These are phyloP conservation scores for Melanostoma scalare DNA, from an alignment of 2,888 invertebrate genomes.

Conservation along the genomic window DNA sequence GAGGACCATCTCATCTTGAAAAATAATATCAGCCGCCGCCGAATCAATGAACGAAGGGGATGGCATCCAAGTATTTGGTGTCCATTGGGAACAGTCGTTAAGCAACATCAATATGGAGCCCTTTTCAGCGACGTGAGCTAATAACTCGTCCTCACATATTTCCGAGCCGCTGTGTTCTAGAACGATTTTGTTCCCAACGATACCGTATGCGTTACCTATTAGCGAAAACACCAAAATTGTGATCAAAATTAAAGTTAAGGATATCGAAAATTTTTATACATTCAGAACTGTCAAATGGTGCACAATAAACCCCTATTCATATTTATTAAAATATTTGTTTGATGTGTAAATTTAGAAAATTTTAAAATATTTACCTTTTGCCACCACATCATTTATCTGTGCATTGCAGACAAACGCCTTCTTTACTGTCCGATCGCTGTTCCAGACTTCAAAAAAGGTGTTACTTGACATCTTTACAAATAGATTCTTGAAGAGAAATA, in stretches of 20 bases:
- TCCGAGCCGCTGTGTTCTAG: slow-evolving; percentile 3
- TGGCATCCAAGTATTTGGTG: not conserved
- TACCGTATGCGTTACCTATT: slow-evolving; percentile 13
- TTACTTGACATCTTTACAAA: slow-evolving; percentile 13
- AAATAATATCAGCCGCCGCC: slow-evolving; percentile 6
- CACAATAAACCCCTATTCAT: slow-evolving; percentile 12
- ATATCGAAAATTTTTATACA: slow-evolving; percentile 1
- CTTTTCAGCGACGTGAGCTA: not conserved
- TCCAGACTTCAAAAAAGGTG: slow-evolving; percentile 7
- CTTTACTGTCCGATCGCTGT: slow-evolving; percentile 2
- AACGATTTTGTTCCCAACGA: slow-evolving; percentile 11
- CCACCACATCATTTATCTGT: slow-evolving; percentile 16
- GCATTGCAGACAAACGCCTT: slow-evolving; percentile 13
- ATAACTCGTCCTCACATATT: slow-evolving; percentile 7
- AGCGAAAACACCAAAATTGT: slow-evolving; percentile 6
- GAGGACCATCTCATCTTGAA: not conserved
- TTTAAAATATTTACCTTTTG: slow-evolving; percentile 11
- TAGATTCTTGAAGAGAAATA: slow-evolving; percentile 15
- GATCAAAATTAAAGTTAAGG: not conserved
- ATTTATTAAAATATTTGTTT: not conserved
- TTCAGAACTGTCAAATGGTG: slow-evolving; percentile 12
- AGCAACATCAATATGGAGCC: slow-evolving; percentile 4
- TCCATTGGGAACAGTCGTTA: slow-evolving; percentile 8
- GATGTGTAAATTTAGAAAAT: slow-evolving; percentile 1
- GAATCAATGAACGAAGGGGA: slow-evolving; percentile 8